Conservation (phyloP, 2,797 vertebrate genomes). For the Gastrophryne carolinensis region DNA sequence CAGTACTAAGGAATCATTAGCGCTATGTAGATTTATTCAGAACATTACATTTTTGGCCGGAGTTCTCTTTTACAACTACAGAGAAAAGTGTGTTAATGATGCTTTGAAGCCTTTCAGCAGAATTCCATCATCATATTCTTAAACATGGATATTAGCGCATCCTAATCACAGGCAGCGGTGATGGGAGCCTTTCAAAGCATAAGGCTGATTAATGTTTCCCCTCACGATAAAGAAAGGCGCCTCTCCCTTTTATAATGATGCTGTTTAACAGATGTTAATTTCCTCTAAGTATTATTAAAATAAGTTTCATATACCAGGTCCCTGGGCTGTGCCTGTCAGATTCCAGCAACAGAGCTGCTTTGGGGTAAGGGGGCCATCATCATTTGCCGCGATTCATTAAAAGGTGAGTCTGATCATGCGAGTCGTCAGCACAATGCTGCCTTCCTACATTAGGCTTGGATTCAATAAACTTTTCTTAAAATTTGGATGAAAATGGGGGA, state of each 20-base stretch:
- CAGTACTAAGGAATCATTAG: too few relatives aligned
- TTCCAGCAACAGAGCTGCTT: constrained; percentile 17
- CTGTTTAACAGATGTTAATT: constrained; percentile 52
- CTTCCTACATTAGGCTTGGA: neutral
- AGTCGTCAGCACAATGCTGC: neutral
- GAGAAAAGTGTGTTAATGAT: neutral
- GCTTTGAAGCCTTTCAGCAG: constrained; percentile 4
- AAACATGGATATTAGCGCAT: constrained; percentile 28
- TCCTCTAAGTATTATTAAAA: constrained; percentile 54
- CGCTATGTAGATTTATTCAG: too few relatives aligned
- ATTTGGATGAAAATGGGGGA: too few relatives aligned
- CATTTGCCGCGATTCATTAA: constrained; percentile 13
- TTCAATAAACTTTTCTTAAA: too few relatives aligned
- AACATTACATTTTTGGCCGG: neutral
- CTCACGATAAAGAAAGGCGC: constrained; percentile 39
- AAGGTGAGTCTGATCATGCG: neutral
- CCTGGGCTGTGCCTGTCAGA: constrained; percentile 33
- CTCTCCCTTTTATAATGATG: constrained; percentile 45
- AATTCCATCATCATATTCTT: constrained; percentile 30
- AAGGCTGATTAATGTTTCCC: constrained; percentile 46
- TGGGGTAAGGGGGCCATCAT: neutral
- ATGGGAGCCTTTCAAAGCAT: constrained; percentile 23
- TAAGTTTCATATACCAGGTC: constrained; percentile 53
- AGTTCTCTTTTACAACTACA: neutral
- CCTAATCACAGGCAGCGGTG: constrained; percentile 21